Evolutionary conservation across 1,140 invertebrate genomes (phyloP), one percentile per base, ranked within the genome.

Genomic region (Ceratosolen solmsi): DNA sequence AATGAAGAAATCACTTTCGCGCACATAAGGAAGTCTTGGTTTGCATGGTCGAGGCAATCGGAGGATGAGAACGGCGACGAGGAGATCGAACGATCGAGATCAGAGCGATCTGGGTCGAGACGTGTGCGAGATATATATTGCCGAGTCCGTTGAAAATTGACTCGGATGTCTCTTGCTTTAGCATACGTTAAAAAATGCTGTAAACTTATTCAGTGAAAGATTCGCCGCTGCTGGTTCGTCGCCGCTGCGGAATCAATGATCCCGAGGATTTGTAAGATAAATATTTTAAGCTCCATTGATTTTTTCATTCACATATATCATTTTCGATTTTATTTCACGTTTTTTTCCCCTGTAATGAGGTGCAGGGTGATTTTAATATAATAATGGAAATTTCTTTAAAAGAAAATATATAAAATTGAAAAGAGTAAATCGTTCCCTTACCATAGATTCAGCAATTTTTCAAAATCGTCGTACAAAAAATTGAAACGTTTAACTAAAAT

Each of bases 21-120:
- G 56, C 46, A 30, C 13, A 54, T 30, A 49, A 75, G 60, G 79
- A 75, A 75, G 79, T 68, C 72, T 41, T 27, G 36, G 25, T 33
- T 38, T 1, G 51, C 33, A 54, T 20, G 8, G 0, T 5, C 73
- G 13, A 1, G 1, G 0, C 49, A 27, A 73, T 15, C n/a, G 15
- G 7, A 71, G 38, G 27, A 17, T 36, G 17, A 22, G 1, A 17
- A n/a, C 30, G 17, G 30, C 0, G 17, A 36, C 11, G 38, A 41
- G 22, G 20, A 70, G 1, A 13, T n/a, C n/a, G n/a, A n/a, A n/a
- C 5, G 46, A 20, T 51, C 13, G 22, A 27, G 25, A 51, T 30
- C 3, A 0, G 20, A 74, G 72, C 70, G 82, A 89, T 88, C 87
- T 89, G 78, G 87, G 88, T 89, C 88, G 86, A 70, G 65, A 58